Evolutionary conservation across 2,888 invertebrate species (phyloP).

Genomic region (Linnaemya tessellans): DNA sequence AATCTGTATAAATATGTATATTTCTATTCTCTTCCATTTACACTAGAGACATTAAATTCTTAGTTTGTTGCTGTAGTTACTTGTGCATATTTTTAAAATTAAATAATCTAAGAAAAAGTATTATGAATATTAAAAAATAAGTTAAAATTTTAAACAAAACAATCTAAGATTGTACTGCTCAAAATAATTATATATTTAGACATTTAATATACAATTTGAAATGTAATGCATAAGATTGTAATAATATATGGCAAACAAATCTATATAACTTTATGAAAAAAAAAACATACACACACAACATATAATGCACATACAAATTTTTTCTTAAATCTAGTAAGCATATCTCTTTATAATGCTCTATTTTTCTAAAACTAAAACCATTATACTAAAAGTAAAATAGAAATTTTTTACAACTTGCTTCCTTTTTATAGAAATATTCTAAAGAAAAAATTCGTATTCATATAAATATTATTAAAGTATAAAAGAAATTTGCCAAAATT

Average conservation of each 20-base stretch:
- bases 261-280: conserved; percentile 47
- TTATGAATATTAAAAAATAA: background rate
- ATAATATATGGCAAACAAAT: conserved; percentile 44
- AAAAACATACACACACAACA: no score
- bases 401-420: conserved; percentile 66
- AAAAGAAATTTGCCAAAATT: conserved; percentile 56
- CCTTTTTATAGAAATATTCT: conserved; percentile 68
- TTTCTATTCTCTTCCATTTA: conserved; percentile 32
- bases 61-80: background rate
- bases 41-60: background rate
- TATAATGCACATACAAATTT: conserved; percentile 58
- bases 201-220: conserved; percentile 24
- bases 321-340: conserved; percentile 66
- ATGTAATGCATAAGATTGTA: conserved; percentile 31
- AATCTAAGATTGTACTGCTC: conserved; percentile 63
- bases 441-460: conserved; percentile 46
- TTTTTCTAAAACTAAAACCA: conserved; percentile 64
- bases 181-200: conserved; percentile 51
- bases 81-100: background rate
- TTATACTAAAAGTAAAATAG: conserved; percentile 35
- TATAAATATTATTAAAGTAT: conserved; percentile 53
- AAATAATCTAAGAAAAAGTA: background rate
- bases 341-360: conserved; percentile 68
- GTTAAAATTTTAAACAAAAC: conserved; percentile 11
- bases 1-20: background rate